Evolutionary conservation across 2,797 vertebrate genomes (phyloP).

Genomic region (Botia almorhae): DNA sequence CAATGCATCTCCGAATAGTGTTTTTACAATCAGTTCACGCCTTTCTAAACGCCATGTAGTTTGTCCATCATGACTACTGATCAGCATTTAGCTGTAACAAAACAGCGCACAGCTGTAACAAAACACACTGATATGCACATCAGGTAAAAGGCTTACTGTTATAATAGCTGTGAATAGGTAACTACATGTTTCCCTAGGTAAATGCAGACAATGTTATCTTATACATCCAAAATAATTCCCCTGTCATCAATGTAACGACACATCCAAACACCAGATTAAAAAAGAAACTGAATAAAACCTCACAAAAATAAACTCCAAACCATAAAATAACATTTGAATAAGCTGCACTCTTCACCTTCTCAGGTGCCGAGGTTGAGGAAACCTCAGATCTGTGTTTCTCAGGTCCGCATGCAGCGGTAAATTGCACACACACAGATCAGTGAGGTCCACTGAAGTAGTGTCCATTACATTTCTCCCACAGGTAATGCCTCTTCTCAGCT

Average conservation of each 20-base stretch:
- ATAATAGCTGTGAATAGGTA: conserved; percentile 94
- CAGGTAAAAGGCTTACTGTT: conserved; percentile 98
- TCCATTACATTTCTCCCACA: conserved; percentile 33
- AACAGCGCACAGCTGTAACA: conserved; percentile 99
- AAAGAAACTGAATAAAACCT: conserved; percentile 78
- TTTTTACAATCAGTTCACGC: conserved; percentile 94
- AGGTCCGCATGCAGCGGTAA: conserved; percentile 72
- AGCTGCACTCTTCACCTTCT: conserved; percentile 86
- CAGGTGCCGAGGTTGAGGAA: conserved; percentile 85
- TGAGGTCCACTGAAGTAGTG: conserved; percentile 71
- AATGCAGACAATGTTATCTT: conserved; percentile 90
- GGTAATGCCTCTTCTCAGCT: conserved; percentile 83
- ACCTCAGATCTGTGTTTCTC: conserved; percentile 71
- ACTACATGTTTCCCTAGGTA: conserved; percentile 82
- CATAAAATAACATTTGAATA: conserved; percentile 77
- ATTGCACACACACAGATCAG: conserved; percentile 51
- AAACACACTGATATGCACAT: conserved; percentile 95
- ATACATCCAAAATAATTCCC: conserved; percentile 83
- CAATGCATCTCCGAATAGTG: conserved; percentile 69
- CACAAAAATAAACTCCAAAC: conserved; percentile 73
- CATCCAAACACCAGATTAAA: conserved; percentile 85
- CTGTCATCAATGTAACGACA: conserved; percentile 87
- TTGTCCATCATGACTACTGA: conserved; percentile 93
- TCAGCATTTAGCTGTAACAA: conserved; percentile 83
- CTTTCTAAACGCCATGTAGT: conserved; percentile 91